Conservation (phyloP, 2,797 vertebrate species). For the Xenops minutus region DNA sequence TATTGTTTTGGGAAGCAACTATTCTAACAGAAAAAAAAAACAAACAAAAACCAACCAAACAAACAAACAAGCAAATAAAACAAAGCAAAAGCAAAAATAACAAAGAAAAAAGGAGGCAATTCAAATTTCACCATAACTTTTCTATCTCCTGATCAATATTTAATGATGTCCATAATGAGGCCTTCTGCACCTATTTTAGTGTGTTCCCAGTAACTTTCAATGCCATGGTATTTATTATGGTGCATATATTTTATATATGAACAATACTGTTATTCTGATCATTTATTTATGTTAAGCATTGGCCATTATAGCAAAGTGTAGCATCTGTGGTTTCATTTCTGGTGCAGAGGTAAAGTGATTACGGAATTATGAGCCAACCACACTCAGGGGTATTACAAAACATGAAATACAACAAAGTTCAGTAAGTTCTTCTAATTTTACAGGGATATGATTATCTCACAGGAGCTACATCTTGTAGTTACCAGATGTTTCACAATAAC, state of each 20-base stretch:
- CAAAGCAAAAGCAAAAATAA: no score
- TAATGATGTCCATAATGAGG: constrained; percentile 2
- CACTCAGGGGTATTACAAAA: constrained; percentile 70
- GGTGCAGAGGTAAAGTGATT: constrained; percentile 66
- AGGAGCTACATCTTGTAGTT: constrained; percentile 71
- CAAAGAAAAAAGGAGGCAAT: not conserved
- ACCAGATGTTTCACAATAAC: constrained; percentile 78
- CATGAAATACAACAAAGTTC: constrained; percentile 66
- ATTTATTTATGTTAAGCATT: constrained; percentile 72
- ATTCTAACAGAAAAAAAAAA: not conserved
- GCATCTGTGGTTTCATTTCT: constrained; percentile 72
- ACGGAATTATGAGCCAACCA: constrained; percentile 53
- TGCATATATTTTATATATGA: constrained; percentile 34
- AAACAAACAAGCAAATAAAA: not conserved
- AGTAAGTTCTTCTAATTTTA: constrained; percentile 71
- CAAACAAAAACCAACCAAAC: no score
- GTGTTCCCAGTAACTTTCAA: not conserved
- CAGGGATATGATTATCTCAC: constrained; percentile 65
- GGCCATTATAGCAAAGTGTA: constrained; percentile 50
- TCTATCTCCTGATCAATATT: not conserved
- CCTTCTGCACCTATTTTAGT: constrained; percentile 5
- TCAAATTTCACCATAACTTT: not conserved
- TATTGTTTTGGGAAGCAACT: not conserved
- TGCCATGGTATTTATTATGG: not conserved
- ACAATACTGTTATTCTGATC: constrained; percentile 61